These are phyloP conservation scores for Porites divaricata DNA, from an alignment of 92 coral and sea anemone genomes.

Conservation along the genomic window DNA sequence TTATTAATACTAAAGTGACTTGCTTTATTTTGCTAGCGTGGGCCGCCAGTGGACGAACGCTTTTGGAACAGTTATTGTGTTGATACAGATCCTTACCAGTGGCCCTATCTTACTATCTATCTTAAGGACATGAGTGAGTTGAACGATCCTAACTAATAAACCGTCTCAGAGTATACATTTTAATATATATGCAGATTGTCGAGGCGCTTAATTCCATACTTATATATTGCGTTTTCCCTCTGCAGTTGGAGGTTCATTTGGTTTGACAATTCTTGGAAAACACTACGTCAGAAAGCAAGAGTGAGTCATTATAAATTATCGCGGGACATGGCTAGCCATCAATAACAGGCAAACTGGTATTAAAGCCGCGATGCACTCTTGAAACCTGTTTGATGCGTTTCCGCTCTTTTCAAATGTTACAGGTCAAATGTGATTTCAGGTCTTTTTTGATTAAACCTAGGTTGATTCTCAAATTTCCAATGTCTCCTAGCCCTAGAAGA, in stretches of 20 bases:
- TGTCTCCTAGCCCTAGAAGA: no score
- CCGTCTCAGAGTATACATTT: no score
- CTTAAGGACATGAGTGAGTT: slow-evolving; percentile 82
- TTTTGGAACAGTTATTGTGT: slow-evolving; percentile 97
- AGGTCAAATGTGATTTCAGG: no score
- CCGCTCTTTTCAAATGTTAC: no score
- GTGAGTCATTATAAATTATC: no score
- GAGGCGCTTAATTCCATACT: background rate
- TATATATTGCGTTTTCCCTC: background rate
- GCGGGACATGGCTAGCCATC: no score
- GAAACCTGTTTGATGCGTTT: no score
- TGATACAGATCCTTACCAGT: slow-evolving; percentile 91
- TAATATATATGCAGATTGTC: background rate
- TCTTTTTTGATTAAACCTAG: no score
- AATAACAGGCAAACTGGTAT: no score
- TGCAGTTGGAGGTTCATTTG: slow-evolving; percentile 94
- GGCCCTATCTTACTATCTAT: slow-evolving; percentile 96
- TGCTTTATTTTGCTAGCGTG: slow-evolving; percentile 55
- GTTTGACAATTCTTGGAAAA: slow-evolving; percentile 89
- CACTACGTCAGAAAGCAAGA: slow-evolving; percentile 95
- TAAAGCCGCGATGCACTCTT: no score
- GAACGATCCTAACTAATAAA: background rate
- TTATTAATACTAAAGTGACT: no score
- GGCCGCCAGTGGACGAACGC: slow-evolving; percentile 94
- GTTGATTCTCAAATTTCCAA: no score